These are phyloP conservation scores for Anadara kagoshimensis DNA, from an alignment of 1,140 invertebrate species.

Conservation along the genomic window DNA sequence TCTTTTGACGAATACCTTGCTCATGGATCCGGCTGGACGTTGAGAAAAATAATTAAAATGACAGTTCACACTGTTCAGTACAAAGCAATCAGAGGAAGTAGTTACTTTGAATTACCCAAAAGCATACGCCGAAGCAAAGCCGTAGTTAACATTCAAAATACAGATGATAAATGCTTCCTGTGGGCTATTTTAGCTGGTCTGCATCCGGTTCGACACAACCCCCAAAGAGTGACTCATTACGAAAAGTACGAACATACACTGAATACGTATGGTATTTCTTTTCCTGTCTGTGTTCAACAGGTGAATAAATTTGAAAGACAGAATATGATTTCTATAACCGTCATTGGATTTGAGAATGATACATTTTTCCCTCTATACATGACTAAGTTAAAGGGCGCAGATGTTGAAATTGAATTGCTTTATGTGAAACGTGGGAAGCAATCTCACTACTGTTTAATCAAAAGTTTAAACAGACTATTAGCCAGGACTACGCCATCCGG, in stretches of 20 bases:
- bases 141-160: constrained; percentile 25
- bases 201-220: constrained; percentile 1
- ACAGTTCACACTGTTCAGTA: constrained; percentile 18
- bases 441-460: constrained; percentile 10
- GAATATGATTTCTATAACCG: constrained; percentile 24
- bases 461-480: constrained; percentile 8
- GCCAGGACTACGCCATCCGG: not conserved
- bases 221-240: constrained; percentile 13
- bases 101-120: constrained; percentile 5
- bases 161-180: constrained; percentile 26
- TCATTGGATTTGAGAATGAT: constrained; percentile 15
- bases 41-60: constrained; percentile 9
- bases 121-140: not conserved
- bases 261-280: constrained; percentile 19
- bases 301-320: constrained; percentile 30
- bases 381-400: not conserved
- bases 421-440: not conserved
- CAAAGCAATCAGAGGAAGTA: constrained; percentile 9
- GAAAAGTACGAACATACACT: constrained; percentile 8
- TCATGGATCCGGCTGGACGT: constrained; percentile 18
- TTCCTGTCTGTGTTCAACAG: constrained; percentile 11
- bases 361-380: constrained; percentile 16
- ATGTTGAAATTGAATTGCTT: not conserved
- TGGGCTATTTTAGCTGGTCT: constrained; percentile 19
- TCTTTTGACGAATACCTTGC: constrained; percentile 24